Conservation (phyloP, 1,140 invertebrate genomes). For the Potamilus streckersoni region DNA sequence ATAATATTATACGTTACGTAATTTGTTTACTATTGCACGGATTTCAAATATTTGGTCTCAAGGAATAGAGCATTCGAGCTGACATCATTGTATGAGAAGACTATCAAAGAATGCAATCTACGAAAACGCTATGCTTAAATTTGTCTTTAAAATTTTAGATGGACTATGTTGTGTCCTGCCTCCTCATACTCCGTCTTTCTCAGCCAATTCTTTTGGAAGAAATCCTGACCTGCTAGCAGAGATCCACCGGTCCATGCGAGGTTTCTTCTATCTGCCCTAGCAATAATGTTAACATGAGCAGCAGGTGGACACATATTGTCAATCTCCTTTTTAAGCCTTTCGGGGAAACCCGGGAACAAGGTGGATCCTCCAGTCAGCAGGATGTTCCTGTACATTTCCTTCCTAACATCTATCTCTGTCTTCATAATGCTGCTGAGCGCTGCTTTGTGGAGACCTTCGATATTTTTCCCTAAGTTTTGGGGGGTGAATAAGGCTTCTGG, state of each 20-base stretch:
- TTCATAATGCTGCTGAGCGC: slow-evolving; percentile 87
- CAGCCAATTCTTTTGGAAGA: slow-evolving; percentile 75
- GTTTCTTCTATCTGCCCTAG: slow-evolving; percentile 59
- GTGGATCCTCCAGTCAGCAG: slow-evolving; percentile 34
- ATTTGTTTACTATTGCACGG: too few relatives aligned
- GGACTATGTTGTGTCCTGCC: slow-evolving; percentile 86
- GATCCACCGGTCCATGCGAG: slow-evolving; percentile 68
- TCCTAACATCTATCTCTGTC: slow-evolving; percentile 47
- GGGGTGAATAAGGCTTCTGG: slow-evolving; percentile 79
- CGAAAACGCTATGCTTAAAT: slow-evolving; percentile 26
- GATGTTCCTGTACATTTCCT: slow-evolving; percentile 33
- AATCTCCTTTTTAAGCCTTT: slow-evolving; percentile 77
- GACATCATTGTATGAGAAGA: too few relatives aligned
- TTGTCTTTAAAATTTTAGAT: slow-evolving; percentile 81
- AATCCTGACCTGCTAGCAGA: slow-evolving; percentile 73
- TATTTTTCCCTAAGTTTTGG: slow-evolving; percentile 32
- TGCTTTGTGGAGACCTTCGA: slow-evolving; percentile 65
- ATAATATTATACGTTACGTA: too few relatives aligned
- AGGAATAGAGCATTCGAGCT: too few relatives aligned
- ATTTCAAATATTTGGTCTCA: too few relatives aligned
- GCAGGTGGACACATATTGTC: slow-evolving; percentile 79
- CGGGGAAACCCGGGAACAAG: slow-evolving; percentile 29
- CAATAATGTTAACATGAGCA: slow-evolving; percentile 85
- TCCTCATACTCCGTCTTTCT: slow-evolving; percentile 83
- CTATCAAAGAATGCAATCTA: too few relatives aligned